These are phyloP conservation scores for Otus scops DNA, from an alignment of 2,797 vertebrate genomes.

Conservation along the genomic window DNA sequence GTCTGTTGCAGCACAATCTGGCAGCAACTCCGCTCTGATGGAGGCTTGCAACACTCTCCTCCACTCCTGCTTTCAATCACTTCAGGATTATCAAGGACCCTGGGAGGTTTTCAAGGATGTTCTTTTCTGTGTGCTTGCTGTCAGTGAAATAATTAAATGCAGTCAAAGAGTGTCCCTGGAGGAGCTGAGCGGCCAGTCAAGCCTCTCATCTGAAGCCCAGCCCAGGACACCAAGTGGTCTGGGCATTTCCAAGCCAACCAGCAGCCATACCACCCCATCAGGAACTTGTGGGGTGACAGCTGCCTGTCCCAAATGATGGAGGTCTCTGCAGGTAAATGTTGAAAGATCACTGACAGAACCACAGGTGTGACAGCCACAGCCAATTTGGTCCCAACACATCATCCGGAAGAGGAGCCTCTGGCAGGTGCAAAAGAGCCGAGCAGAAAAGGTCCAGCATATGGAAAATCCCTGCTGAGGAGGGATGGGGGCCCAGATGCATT, in stretches of 20 bases:
- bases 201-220: neutral
- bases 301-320: neutral
- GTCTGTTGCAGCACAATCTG: neutral
- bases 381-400: neutral
- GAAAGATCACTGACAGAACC: neutral
- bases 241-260: neutral
- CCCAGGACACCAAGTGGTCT: neutral
- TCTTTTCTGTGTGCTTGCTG: neutral
- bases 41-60: neutral
- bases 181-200: neutral
- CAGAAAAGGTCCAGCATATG: neutral
- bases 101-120: neutral
- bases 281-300: neutral
- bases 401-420: neutral
- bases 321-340: neutral
- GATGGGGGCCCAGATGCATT: neutral
- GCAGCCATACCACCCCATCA: accelerated
- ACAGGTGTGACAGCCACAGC: neutral
- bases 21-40: neutral
- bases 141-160: neutral
- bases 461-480: neutral
- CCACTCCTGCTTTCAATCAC: neutral
- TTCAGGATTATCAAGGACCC: neutral
- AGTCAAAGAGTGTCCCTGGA: neutral
- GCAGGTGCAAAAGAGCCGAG: neutral